phyloP scores from a whole-genome alignment of 2,888 invertebrate genomes.

The Odontocerum albicorne region DNA sequence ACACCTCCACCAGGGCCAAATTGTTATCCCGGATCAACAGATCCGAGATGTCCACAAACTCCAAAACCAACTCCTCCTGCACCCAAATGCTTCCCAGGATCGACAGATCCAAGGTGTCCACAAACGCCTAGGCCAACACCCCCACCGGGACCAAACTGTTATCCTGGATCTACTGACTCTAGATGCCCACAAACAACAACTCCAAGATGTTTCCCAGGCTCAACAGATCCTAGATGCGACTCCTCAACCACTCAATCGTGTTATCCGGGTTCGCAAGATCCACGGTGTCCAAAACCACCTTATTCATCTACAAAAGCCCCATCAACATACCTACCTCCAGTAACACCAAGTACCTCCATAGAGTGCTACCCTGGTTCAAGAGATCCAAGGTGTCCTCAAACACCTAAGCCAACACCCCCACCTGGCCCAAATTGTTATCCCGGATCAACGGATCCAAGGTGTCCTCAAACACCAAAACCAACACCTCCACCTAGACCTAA shows the following conservation, averaged over 20 bases:
- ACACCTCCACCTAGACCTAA: constrained; percentile 45
- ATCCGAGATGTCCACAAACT: constrained; percentile 39
- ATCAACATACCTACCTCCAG: constrained; percentile 32
- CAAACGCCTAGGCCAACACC: constrained; percentile 32
- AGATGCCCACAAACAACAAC: constrained; percentile 41
- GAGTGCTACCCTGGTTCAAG: constrained; percentile 39
- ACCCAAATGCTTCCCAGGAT: constrained; percentile 42
- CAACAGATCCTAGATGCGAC: constrained; percentile 45
- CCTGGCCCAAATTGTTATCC: constrained; percentile 40
- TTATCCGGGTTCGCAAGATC: constrained; percentile 41
- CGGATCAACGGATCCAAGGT: constrained; percentile 43
- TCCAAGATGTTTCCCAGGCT: constrained; percentile 40
- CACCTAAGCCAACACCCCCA: constrained; percentile 37
- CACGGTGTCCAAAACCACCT: constrained; percentile 38
- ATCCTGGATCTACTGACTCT: constrained; percentile 49
- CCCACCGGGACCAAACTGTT: constrained; percentile 42
- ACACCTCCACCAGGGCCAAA: constrained; percentile 33
- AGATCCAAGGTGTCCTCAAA: constrained; percentile 40
- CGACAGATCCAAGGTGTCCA: constrained; percentile 39
- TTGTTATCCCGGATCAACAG: constrained; percentile 42
- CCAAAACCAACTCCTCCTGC: constrained; percentile 18
- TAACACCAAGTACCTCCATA: constrained; percentile 22
- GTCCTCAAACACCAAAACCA: constrained; percentile 45
- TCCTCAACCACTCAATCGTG: constrained; percentile 38
- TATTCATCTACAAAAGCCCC: constrained; percentile 31